Percentiles rank a stretch among this genome's conserved stretches.
phyloP scores from a whole-genome alignment of 2,113 vertebrate species.

The Syrrhaptes paradoxus region DNA sequence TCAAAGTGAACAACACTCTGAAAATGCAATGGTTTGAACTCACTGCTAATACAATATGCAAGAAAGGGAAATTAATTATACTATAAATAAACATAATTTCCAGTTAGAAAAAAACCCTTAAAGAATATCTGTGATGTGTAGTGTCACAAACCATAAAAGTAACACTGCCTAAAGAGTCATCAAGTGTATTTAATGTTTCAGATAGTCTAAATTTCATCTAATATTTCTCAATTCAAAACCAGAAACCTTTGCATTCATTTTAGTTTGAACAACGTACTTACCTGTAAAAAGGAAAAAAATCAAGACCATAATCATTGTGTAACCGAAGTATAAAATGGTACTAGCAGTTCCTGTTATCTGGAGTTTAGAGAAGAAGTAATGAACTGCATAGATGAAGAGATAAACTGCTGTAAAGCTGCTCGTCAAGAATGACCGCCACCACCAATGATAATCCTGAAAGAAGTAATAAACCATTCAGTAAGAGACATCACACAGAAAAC shows the following conservation, averaged over 20 bases:
- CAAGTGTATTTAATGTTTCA: background rate
- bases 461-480: background rate
- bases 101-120: background rate
- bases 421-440: constrained; percentile 90
- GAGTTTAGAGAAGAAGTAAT: constrained; percentile 89
- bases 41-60: background rate
- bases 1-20: background rate
- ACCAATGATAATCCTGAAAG: constrained; percentile 90
- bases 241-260: background rate
- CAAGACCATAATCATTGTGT: constrained; percentile 86
- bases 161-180: background rate
- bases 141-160: background rate
- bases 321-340: constrained; percentile 88
- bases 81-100: background rate
- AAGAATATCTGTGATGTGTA: background rate
- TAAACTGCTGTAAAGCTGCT: constrained; percentile 91
- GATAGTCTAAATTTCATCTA: background rate
- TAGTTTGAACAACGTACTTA: constrained; percentile 38
- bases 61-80: background rate
- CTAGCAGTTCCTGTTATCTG: constrained; percentile 84
- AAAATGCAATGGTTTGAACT: background rate
- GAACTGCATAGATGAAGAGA: constrained; percentile 85
- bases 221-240: background rate
- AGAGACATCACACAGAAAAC: background rate
- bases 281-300: constrained; percentile 91